Evolutionary conservation across 2,113 vertebrate genomes (phyloP), one percentile per base, ranked within the genome.

Genomic region (Axis porcinus): DNA sequence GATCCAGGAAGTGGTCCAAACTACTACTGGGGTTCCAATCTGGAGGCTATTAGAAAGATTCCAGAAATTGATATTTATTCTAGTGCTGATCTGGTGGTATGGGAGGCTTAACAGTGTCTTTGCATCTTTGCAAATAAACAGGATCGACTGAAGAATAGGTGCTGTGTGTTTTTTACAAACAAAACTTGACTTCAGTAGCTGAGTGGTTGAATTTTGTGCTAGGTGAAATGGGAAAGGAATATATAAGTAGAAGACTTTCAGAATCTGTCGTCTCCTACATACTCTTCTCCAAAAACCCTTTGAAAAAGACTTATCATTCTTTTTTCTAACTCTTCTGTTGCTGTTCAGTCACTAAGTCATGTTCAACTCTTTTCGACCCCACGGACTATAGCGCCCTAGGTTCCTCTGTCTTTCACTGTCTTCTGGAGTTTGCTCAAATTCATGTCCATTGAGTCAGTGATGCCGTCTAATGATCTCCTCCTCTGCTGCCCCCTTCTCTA

Each of bases 251-350:
- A 87, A 92, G 52, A 84, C 15, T 54, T 86, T 40, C 27, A 47
- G 83, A 96, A 88, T 86, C 57, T 79, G 21, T 90, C 33, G 23
- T 93, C 14, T 82, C 25, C n/a, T 36, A 43, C 54, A n/a, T 64
- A 43, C 86, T 90, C 67, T 96, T 95, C 43, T 91, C 76, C 85
- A 64, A 96, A 88, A 89, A 92, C 21, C 13, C 50, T 95, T 90
- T 86, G 50, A 12, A 76, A 89, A 91, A 87, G 86, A 5, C 52
- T 88, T 81, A 79, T 76, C n/a, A 23, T n/a, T 87, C 23, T 76
- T 89, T 86, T 87, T 91, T 95, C 57, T 84, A 90, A 70, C 60
- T 52, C 64, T 81, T 90, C 92, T 93, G 55, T 76, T 76, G 40
- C 40, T 27, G 23, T 76, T 43, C 23, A 40, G 36, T 74, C 36